Evolutionary conservation across 2,113 vertebrate species (phyloP), one percentile per base, ranked within the genome.

Genomic region (Anhinga anhinga): DNA sequence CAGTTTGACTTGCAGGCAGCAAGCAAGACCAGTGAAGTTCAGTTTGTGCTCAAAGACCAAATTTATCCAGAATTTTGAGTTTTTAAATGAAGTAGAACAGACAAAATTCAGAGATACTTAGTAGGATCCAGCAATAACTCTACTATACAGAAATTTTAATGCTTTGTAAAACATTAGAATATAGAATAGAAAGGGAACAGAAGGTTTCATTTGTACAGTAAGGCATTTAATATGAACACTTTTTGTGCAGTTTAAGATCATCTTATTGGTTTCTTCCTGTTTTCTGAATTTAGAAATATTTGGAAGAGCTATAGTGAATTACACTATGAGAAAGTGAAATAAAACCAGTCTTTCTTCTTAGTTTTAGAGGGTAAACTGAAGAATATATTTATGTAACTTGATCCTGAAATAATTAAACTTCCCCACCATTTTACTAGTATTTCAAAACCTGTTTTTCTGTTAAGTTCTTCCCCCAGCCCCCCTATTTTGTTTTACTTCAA

Each of bases 391-490:
- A 59, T 84, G 32, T 30, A 58, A 29, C n/a, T 80, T 62, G 23
- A 61, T 52, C 29, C 26, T 76, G 77, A 67, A 81, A 80, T 44
- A 86, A 49, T 74, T 65, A 23, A 3, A 20, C 53, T 76, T 92
- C 25, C 27, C 15, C 10, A 40, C 13, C 14, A 27, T 90, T 72
- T 92, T 81, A 50, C 2, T 50, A n/a, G 40, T 3, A 32, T 72
- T 61, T 86, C 4, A 63, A 69, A 92, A 49, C 30, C 25, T 8
- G 8, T 16, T 89, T 77, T 69, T 71, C n/a, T 87, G 7, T 30
- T n/a, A 40, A 34, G 29, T 52, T 21, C 17, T 8, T 8, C 4
- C 5, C 1, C 5, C 3, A 25, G 16, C 22, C 11, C 19, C 14
- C 14, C 26, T 6, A 3, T 79, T 94, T 34, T 56, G 3, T 70